Conservation (phyloP, 2,113 vertebrate species). For the Raja brachyura region DNA sequence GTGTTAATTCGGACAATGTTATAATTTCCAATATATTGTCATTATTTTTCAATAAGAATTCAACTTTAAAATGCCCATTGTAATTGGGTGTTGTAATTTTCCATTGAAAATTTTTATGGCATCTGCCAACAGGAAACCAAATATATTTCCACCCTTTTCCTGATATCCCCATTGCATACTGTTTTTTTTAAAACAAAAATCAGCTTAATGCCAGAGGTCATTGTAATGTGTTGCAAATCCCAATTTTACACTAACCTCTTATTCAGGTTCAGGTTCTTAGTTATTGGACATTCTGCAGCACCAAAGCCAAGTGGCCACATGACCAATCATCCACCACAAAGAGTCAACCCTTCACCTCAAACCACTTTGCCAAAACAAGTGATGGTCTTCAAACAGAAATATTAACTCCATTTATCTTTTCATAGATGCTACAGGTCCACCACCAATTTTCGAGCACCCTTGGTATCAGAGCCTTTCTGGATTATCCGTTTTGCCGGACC, state of each 20-base stretch:
- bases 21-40: neutral
- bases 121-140: constrained; percentile 5
- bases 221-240: neutral
- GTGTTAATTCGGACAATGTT: neutral
- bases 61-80: neutral
- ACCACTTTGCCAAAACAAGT: too few species aligned
- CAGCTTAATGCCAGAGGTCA: neutral
- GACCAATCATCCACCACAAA: neutral
- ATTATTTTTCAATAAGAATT: neutral
- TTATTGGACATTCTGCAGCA: neutral
- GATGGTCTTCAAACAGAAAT: too few species aligned
- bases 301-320: neutral
- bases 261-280: neutral
- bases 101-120: neutral
- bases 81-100: neutral
- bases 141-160: constrained; percentile 37
- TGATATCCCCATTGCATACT: neutral
- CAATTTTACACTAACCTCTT: neutral
- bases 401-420: too few species aligned
- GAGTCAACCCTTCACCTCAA: too few species aligned
- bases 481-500: too few species aligned
- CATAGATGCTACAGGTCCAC: too few species aligned
- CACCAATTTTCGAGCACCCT: too few species aligned
- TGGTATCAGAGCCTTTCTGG: too few species aligned
- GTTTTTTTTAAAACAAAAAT: neutral